phyloP scores from a whole-genome alignment of 2,113 vertebrate genomes.

The Gracilinanus agilis region DNA sequence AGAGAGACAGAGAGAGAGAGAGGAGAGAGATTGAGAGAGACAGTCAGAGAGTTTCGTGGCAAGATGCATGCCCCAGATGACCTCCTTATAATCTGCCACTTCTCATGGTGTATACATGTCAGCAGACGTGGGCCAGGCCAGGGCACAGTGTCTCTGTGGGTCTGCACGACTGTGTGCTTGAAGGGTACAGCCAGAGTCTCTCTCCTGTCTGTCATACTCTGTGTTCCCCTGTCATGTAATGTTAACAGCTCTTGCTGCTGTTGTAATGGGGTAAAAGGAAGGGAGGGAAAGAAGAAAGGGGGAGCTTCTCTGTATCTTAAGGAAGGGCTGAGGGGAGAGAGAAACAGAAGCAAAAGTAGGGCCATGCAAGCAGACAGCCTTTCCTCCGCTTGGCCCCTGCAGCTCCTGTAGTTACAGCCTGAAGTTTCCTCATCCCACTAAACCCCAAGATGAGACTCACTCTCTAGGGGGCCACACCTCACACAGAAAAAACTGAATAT shows the following conservation, averaged over 20 bases:
- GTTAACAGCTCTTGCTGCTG: conserved; percentile 69
- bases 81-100: not conserved
- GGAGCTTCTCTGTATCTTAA: conserved; percentile 42
- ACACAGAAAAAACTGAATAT: not conserved
- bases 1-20: too few species aligned
- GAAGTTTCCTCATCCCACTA: not conserved
- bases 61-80: not conserved
- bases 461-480: not conserved
- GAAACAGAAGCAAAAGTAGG: not conserved
- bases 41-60: too few species aligned
- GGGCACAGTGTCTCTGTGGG: not conserved
- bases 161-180: not conserved
- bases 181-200: not conserved
- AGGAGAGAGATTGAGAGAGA: too few species aligned
- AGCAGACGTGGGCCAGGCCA: not conserved
- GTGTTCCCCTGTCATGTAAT: conserved; percentile 39
- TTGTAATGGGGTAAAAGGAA: conserved; percentile 32
- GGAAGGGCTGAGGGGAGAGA: not conserved
- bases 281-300: not conserved
- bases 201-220: not conserved
- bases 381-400: not conserved
- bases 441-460: not conserved
- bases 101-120: not conserved
- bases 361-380: not conserved
- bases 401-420: not conserved